phyloP scores from a whole-genome alignment of 2,797 vertebrate genomes.

The Champsocephalus esox region DNA sequence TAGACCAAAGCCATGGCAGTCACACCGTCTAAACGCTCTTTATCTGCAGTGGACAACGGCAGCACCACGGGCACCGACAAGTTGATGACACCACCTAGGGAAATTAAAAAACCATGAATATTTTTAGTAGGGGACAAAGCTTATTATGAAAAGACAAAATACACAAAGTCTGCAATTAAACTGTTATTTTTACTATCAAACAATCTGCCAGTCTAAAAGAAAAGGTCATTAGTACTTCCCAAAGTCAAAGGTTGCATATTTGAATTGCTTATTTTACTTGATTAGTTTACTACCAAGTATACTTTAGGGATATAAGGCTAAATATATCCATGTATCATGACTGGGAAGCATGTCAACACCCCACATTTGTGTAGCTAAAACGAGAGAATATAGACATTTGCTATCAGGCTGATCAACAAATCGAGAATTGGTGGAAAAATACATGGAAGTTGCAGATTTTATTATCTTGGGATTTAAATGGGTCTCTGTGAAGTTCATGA shows the following conservation, averaged over 20 bases:
- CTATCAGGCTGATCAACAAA: neutral
- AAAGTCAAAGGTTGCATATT: no score
- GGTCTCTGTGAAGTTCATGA: no score
- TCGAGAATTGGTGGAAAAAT: no score
- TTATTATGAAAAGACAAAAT: neutral
- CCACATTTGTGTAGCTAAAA: neutral
- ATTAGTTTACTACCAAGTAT: no score
- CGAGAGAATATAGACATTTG: neutral
- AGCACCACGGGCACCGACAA: conserved; percentile 96
- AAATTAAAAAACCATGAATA: neutral
- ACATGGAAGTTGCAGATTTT: neutral
- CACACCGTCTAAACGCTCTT: conserved; percentile 91
- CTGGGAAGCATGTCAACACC: neutral
- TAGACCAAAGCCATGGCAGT: conserved; percentile 92
- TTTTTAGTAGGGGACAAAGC: neutral
- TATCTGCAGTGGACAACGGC: conserved; percentile 89
- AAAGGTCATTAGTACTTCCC: no score
- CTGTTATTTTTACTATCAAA: neutral
- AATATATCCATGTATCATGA: neutral
- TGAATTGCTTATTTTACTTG: no score
- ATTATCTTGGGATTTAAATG: neutral
- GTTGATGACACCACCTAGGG: conserved; percentile 95
- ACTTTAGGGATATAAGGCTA: neutral
- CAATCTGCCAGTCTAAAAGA: neutral
- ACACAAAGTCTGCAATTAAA: neutral